Evolutionary conservation across 64 coral and sea anemone species (phyloP).

Genomic region (Astreopora myriophthalma): DNA sequence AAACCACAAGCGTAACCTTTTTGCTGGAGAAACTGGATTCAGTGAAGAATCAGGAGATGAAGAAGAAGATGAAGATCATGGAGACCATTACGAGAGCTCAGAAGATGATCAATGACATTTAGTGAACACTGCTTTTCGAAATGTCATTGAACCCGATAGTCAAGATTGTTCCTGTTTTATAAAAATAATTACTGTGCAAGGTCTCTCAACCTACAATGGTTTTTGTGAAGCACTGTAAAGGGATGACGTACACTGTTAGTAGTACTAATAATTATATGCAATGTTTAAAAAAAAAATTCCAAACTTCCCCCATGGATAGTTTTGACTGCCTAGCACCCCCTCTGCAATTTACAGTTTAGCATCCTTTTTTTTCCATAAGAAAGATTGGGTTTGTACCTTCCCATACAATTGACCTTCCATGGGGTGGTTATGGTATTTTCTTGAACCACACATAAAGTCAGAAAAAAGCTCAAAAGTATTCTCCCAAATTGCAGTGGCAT

Average conservation of each 20-base stretch:
- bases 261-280: neutral
- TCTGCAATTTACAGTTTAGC: neutral
- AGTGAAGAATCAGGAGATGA: neutral
- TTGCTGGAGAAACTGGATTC: neutral
- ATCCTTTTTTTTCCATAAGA: neutral
- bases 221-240: neutral
- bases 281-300: neutral
- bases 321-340: neutral
- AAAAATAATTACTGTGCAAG: neutral
- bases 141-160: neutral
- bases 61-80: neutral
- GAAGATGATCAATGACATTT: neutral
- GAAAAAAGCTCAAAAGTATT: conserved; percentile 8
- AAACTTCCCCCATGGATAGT: neutral
- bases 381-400: neutral
- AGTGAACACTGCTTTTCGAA: neutral
- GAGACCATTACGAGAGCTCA: neutral
- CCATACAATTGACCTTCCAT: neutral
- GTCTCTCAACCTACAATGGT: neutral
- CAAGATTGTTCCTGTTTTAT: neutral
- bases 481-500: conserved; percentile 39
- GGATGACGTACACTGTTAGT: neutral
- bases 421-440: neutral
- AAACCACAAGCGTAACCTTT: conserved; percentile 24
- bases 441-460: neutral